These are phyloP conservation scores for Tetragnatha montana DNA, from an alignment of 2,888 invertebrate species.

Conservation along the genomic window DNA sequence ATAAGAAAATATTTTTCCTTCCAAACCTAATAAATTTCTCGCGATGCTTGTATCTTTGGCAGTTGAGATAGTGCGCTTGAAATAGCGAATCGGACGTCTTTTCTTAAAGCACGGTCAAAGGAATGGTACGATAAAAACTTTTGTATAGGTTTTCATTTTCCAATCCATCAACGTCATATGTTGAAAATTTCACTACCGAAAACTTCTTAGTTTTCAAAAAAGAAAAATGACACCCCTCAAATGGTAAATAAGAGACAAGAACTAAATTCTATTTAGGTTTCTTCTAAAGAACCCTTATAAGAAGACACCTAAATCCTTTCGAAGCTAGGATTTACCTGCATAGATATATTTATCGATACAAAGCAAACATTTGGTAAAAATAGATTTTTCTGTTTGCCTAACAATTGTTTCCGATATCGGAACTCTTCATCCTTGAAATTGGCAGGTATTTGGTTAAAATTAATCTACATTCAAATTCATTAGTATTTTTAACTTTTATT, in stretches of 20 bases:
- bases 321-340: too few relatives aligned
- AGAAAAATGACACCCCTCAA: constrained; percentile 5
- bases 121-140: constrained; percentile 45
- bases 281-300: too few relatives aligned
- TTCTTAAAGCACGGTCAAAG: constrained; percentile 13
- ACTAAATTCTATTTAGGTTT: neutral
- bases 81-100: constrained; percentile 26
- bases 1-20: neutral
- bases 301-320: too few relatives aligned
- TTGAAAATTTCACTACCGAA: constrained; percentile 25
- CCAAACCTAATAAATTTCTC: constrained; percentile 10
- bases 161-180: constrained; percentile 43
- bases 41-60: constrained; percentile 6
- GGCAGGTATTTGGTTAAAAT: too few relatives aligned
- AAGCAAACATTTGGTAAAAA: too few relatives aligned
- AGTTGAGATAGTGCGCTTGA: constrained; percentile 22
- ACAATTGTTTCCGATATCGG: too few relatives aligned
- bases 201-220: constrained; percentile 22
- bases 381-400: too few relatives aligned
- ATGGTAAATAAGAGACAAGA: constrained; percentile 4
- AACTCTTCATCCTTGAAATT: too few relatives aligned
- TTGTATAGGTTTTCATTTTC: constrained; percentile 40
- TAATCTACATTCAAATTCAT: too few relatives aligned
- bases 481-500: too few relatives aligned
- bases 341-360: too few relatives aligned